Base-by-base conservation (phyloP, 1,140 invertebrate genomes). In the Notospermus geniculatus region DNA sequence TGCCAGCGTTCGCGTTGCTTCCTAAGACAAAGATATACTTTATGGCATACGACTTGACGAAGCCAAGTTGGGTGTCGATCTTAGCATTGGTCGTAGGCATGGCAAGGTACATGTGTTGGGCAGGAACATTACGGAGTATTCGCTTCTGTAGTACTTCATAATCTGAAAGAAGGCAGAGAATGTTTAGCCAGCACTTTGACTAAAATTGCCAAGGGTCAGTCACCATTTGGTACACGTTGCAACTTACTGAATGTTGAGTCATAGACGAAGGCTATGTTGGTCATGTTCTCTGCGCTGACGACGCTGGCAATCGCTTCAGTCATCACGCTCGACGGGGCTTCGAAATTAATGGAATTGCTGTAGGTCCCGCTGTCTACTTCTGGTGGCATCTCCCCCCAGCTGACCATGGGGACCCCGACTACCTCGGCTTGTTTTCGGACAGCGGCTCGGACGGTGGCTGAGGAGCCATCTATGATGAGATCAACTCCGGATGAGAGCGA, bases 201-300 rank as follows among this genome's bases (percentile, higher is more conserved):
- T n/a, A n/a, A n/a, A 36, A 36, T 36, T 7, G 32, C 32, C 32
- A 36, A 36, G 4, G 32, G 32, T 7, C 4, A 36, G 32, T 36
- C 5, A 15, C 22, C n/a, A 23, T 29, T 5, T 54, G 25, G 9
- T 2, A 41, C 2, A 45, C 7, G 5, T 55, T 65, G 25, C 13
- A 28, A 68, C 79, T 80, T 83, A 91, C 90, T 88, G 71, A 94
- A 95, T 25, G 88, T 87, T 13, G 89, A 85, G 71, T 96, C 92
- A 76, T 92, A 95, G 7, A 96, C 83, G 46, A 96, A 90, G 1
- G 91, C 93, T 22, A 93, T 91, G 80, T 93, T 93, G 17, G 89
- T 92, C 50, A 95, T 90, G 69, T 93, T 92, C 78, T 93, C 88
- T 28, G 86, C 83, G 1, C 85, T 83, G 1, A 92, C 89, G 60